Evolutionary conservation across 2,113 vertebrate species (phyloP).

Genomic region (Notarius quadriscutis): DNA sequence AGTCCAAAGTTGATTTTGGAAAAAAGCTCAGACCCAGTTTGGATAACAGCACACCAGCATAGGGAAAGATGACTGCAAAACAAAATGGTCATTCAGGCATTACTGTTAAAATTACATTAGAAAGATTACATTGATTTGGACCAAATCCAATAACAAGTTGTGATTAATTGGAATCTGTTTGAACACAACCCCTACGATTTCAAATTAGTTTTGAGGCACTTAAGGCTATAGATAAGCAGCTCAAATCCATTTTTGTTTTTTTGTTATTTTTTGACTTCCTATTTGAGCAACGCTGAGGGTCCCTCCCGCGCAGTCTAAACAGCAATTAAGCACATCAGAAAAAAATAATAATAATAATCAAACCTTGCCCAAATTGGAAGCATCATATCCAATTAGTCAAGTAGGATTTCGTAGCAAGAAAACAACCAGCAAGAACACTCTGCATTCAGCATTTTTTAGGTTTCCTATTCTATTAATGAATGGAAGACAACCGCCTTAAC

Average conservation of each 20-base stretch:
- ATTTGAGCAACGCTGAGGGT: neutral
- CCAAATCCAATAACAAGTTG: neutral
- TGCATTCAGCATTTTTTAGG: neutral
- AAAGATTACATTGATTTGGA: neutral
- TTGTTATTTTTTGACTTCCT: neutral
- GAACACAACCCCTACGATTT: neutral
- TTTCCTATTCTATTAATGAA: neutral
- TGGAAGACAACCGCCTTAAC: neutral
- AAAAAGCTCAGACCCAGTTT: constrained; percentile 71
- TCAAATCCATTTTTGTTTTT: neutral
- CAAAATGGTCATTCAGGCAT: neutral
- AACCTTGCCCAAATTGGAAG: neutral
- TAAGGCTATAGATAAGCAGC: neutral
- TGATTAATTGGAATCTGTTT: neutral
- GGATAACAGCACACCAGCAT: constrained; percentile 58
- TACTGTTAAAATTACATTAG: neutral
- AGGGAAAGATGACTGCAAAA: constrained; percentile 74
- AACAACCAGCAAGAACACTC: neutral
- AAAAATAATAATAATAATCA: too few species aligned
- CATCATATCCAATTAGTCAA: neutral
- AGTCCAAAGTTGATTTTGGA: constrained; percentile 58
- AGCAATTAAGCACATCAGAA: neutral
- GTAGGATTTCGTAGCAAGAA: neutral
- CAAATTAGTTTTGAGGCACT: neutral
- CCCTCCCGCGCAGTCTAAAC: neutral